Percentiles rank a stretch among this genome's conserved stretches.
Conservation (phyloP, 2,888 invertebrate species). For the Ernsta delagoae region DNA sequence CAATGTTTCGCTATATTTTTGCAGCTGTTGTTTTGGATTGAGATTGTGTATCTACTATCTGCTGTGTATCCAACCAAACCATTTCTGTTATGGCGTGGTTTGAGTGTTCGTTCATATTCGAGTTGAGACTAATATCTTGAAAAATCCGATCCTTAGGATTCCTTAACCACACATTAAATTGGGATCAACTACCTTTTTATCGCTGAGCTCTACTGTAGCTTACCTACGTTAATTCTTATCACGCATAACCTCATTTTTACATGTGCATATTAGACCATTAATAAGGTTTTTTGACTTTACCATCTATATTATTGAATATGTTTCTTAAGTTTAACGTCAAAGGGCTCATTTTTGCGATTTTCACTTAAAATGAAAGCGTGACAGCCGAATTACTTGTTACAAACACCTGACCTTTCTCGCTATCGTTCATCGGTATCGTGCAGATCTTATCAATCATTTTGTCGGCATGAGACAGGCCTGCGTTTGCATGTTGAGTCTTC, state of each 20-base stretch:
- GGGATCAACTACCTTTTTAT: neutral
- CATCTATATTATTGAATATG: neutral
- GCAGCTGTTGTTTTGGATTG: neutral
- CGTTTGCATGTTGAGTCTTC: constrained; percentile 4
- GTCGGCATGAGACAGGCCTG: constrained; percentile 19
- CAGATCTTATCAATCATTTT: constrained; percentile 32
- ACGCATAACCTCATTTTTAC: neutral
- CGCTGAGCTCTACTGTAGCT: neutral
- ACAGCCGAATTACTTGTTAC: neutral
- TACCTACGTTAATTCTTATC: neutral
- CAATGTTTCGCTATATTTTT: neutral
- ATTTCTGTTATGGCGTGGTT: neutral
- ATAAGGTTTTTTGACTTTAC: neutral
- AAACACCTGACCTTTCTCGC: constrained; percentile 1
- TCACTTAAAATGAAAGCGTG: neutral
- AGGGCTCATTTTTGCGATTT: neutral
- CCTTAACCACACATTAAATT: too few relatives aligned
- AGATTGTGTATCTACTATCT: neutral
- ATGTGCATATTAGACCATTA: neutral
- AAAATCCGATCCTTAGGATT: too few relatives aligned
- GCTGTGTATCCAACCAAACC: neutral
- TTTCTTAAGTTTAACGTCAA: neutral
- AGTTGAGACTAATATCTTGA: neutral
- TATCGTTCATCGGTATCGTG: constrained; percentile 24
- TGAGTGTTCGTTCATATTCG: neutral